phyloP scores from a whole-genome alignment of 1,140 invertebrate genomes.

The Aphelenchoides fujianensis region DNA sequence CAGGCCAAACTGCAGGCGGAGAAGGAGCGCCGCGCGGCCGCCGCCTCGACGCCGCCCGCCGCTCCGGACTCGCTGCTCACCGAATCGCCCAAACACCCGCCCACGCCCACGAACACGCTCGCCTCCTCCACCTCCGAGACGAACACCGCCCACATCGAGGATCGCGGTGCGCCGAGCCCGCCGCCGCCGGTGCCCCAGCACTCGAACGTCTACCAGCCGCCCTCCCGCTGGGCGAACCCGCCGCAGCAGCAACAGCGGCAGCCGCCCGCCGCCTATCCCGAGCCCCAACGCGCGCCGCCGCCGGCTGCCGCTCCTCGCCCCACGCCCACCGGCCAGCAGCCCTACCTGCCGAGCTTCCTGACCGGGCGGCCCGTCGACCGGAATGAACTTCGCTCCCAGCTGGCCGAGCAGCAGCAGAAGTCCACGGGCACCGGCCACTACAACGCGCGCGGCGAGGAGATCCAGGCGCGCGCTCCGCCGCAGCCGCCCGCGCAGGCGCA shows the following conservation, averaged over 20 bases:
- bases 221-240: background rate
- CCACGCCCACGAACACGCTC: background rate
- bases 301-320: no score
- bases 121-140: background rate
- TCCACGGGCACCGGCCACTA: background rate
- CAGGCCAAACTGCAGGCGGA: background rate
- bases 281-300: no score
- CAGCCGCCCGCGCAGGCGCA: background rate
- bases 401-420: background rate
- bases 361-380: background rate
- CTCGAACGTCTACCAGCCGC: background rate
- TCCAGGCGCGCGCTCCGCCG: no score
- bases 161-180: background rate
- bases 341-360: background rate
- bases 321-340: background rate
- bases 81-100: background rate
- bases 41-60: background rate
- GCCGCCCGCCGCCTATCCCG: background rate
- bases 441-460: slow-evolving; percentile 17
- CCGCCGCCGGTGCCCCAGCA: background rate
- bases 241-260: background rate
- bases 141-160: background rate
- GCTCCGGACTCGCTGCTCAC: background rate
- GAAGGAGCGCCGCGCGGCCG: background rate
- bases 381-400: background rate